Conservation (phyloP, 2,888 invertebrate species). For the Agrochola lychnidis region DNA sequence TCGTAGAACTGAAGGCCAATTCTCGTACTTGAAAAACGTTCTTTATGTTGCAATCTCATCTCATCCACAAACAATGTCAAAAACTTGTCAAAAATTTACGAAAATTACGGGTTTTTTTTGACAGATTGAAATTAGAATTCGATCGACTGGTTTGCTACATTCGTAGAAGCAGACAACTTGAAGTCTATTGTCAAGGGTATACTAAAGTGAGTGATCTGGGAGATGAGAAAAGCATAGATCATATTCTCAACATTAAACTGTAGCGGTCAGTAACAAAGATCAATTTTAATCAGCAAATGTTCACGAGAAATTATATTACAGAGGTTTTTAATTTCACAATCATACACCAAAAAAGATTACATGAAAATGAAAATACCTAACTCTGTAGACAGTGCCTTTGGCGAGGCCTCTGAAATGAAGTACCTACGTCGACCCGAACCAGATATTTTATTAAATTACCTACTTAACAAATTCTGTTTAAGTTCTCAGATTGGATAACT, state of each 20-base stretch:
- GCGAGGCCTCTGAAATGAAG: conserved; percentile 10
- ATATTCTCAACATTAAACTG: neutral
- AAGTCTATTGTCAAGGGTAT: neutral
- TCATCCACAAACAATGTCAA: neutral
- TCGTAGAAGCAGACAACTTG: neutral
- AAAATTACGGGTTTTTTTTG: neutral
- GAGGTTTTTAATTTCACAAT: conserved; percentile 48
- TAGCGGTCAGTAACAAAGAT: conserved; percentile 24
- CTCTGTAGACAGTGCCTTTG: conserved; percentile 48
- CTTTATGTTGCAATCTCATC: neutral
- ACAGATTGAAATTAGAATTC: neutral
- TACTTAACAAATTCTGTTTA: conserved; percentile 81
- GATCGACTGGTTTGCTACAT: neutral
- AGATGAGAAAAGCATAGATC: neutral
- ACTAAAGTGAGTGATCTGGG: neutral
- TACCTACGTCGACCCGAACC: conserved; percentile 48
- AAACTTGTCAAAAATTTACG: neutral
- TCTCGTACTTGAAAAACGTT: neutral
- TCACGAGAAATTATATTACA: conserved; percentile 21
- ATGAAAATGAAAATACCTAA: conserved; percentile 27
- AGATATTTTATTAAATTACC: conserved; percentile 79
- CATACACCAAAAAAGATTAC: conserved; percentile 39
- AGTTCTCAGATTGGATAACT: conserved; percentile 78
- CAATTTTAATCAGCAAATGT: conserved; percentile 34
- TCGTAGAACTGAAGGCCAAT: neutral